Evolutionary conservation across 2,888 invertebrate species (phyloP), one percentile per base, ranked within the genome.

Genomic region (Endomychus coccineus): DNA sequence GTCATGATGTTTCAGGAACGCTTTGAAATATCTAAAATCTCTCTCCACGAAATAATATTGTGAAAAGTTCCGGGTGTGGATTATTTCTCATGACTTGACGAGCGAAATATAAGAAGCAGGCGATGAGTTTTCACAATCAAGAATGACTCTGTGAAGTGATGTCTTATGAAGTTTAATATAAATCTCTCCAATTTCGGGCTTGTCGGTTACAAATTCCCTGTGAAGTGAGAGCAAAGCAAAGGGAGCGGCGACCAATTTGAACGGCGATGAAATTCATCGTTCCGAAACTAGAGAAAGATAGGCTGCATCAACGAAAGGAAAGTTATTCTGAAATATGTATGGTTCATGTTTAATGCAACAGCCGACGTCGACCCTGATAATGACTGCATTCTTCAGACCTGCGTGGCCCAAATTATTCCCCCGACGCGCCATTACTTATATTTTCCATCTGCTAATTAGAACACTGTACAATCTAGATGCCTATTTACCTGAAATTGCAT

Each of bases 51-150:
- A n/a, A n/a, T n/a, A n/a, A n/a, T n/a, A n/a, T n/a, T n/a, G n/a
- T n/a, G n/a, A n/a, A n/a, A n/a, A n/a, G n/a, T n/a, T n/a, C n/a
- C n/a, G n/a, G n/a, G n/a, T n/a, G n/a, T n/a, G n/a, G n/a, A n/a
- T n/a, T n/a, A n/a, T n/a, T n/a, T n/a, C n/a, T n/a, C n/a, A n/a
- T n/a, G n/a, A n/a, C n/a, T n/a, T n/a, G n/a, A n/a, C n/a, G n/a
- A n/a, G n/a, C n/a, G n/a, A n/a, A n/a, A n/a, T n/a, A n/a, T n/a
- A n/a, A n/a, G n/a, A n/a, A n/a, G n/a, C n/a, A n/a, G n/a, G n/a
- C n/a, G n/a, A n/a, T 42, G 38, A 36, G 24, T 27, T 36, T 40
- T 40, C 40, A 7, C 6, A 19, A 19, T 19, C 21, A 19, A 19
- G n/a, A n/a, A 19, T 7, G n/a, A 6, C 6, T n/a, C n/a, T 19